Evolutionary conservation across 2,888 invertebrate genomes (phyloP).

Genomic region (Clitarchus hookeri): DNA sequence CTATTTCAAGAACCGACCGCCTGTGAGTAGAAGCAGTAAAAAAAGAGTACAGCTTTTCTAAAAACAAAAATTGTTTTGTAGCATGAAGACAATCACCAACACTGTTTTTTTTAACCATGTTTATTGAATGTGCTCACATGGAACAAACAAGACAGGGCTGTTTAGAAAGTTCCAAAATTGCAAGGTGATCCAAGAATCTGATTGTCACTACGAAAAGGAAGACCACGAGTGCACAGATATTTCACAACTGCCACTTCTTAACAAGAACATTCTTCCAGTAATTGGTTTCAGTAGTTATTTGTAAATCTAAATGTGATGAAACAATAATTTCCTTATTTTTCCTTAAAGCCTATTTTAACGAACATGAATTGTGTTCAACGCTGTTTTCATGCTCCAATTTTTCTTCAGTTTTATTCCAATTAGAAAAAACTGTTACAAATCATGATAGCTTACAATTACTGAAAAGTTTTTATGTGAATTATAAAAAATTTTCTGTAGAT

Average conservation of each 20-base stretch:
- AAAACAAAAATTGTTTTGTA: slow-evolving; percentile 15
- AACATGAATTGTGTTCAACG: not conserved
- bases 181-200: slow-evolving; percentile 5
- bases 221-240: not conserved
- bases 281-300: not conserved
- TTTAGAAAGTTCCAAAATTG: slow-evolving; percentile 17
- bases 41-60: not conserved
- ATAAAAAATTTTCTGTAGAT: not conserved
- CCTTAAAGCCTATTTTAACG: not conserved
- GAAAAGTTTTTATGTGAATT: not conserved
- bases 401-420: slow-evolving; percentile 15
- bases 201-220: not conserved
- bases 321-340: not conserved
- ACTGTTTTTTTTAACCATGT: not conserved
- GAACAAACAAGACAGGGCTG: slow-evolving; percentile 7
- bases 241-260: slow-evolving; percentile 17
- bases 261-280: slow-evolving; percentile 14
- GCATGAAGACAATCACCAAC: not conserved
- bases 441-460: not conserved
- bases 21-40: slow-evolving; percentile 15
- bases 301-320: not conserved
- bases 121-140: slow-evolving; percentile 19
- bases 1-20: not conserved
- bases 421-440: slow-evolving; percentile 18
- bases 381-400: slow-evolving; percentile 1